Percentiles rank a stretch among this genome's conserved stretches.
Conservation (phyloP, 2,797 vertebrate genomes). For the Zalophus californianus region DNA sequence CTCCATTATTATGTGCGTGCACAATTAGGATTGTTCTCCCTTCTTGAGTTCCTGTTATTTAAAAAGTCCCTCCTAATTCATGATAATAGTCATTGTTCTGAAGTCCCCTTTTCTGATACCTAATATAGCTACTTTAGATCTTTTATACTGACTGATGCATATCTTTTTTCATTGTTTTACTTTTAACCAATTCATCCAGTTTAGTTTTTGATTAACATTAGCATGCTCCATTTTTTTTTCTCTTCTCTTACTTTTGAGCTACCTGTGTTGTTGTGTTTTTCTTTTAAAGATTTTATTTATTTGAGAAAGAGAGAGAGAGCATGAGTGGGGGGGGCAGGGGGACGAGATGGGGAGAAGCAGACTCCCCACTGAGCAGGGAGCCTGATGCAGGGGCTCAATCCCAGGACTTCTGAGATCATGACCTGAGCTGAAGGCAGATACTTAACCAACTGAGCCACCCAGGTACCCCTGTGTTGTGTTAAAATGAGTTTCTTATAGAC, state of each 20-base stretch:
- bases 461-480: neutral
- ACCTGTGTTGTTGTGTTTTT: neutral
- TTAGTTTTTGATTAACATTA: neutral
- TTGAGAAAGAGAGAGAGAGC: neutral
- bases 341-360: neutral
- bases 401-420: neutral
- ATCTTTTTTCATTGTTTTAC: neutral
- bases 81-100: neutral
- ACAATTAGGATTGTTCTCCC: neutral
- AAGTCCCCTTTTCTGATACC: neutral
- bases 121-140: neutral
- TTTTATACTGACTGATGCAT: neutral
- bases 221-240: neutral
- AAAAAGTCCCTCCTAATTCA: neutral
- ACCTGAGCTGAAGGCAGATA: neutral
- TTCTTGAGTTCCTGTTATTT: neutral
- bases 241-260: neutral
- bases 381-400: neutral
- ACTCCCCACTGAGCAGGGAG: neutral
- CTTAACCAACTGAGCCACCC: neutral
- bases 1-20: neutral
- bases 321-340: neutral
- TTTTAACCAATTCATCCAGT: neutral
- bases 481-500: neutral
- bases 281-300: neutral